Evolutionary conservation across 2,888 invertebrate species (phyloP), one percentile per base, ranked within the genome.

Genomic region (Xylota sylvarum): DNA sequence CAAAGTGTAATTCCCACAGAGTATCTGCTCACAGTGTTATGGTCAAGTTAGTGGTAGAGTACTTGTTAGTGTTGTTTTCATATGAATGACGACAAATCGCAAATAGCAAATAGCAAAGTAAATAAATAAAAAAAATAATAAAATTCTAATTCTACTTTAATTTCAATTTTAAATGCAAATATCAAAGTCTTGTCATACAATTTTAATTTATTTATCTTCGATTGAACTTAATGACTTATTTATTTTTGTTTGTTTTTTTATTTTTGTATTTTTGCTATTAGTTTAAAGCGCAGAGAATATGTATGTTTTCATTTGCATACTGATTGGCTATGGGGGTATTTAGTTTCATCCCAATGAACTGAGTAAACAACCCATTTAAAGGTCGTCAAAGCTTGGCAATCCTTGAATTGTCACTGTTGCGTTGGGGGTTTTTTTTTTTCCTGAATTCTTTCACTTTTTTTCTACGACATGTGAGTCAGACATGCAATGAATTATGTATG

Each of bases 221-320:
- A 80, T 89, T 85, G 70, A 65, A 80, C 89, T 89, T 90, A 91
- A 91, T 90, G 89, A 89, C 90, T 90, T 90, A 90, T 89, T 90
- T 89, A 88, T 88, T 88, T 88, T 89, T 60, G 50, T 60, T 27
- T 9, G 14, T 74, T 67, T n/a, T n/a, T n/a, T n/a, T n/a, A n/a
- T 23, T 23, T 62, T 58, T 58, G 19, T 70, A 43, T 46, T 74
- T 74, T 56, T 58, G 40, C 74, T 70, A 74, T 77, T 65, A 46
- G 17, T 72, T 60, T 32, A 55, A 67, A 58, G 73, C 56, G 55
- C 64, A 69, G 46, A 74, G 19, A 55, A 79, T 48, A 27, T 35
- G 58, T 80, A 23, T 23, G 23, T 9, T 64, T 19, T 76, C 37
- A 86, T 79, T 87, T 70, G 83, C 74, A 76, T 78, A 88, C 83